A percentile compares a stretch with the other conserved stretches of the same genome.
These are phyloP conservation scores for Microchirus variegatus DNA, from an alignment of 2,797 vertebrate species.

Conservation along the genomic window DNA sequence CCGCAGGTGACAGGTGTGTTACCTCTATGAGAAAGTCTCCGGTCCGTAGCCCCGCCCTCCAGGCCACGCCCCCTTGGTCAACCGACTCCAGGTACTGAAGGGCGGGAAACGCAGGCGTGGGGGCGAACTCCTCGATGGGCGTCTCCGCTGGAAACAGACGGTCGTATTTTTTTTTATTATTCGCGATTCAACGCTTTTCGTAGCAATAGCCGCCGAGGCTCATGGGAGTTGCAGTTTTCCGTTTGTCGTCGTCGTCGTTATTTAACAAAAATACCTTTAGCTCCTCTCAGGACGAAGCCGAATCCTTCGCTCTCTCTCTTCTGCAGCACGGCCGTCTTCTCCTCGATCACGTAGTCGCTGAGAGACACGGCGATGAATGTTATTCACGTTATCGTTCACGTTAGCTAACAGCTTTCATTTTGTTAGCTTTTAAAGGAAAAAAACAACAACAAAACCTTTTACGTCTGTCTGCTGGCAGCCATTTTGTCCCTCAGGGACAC, in stretches of 20 bases:
- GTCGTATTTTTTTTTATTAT: no score
- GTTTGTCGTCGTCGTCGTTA: no score
- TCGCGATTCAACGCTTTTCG: neutral
- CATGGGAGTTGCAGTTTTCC: neutral
- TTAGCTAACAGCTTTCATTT: no score
- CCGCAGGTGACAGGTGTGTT: neutral
- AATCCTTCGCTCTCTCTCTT: constrained; percentile 95
- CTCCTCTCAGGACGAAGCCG: constrained; percentile 93
- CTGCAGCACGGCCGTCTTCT: constrained; percentile 92
- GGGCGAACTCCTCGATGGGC: constrained; percentile 97
- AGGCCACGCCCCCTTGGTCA: constrained; percentile 96
- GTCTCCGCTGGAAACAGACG: constrained; percentile 87
- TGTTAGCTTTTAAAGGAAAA: no score
- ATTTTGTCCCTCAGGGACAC: no score
- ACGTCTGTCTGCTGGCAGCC: no score
- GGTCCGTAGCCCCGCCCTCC: constrained; percentile 91
- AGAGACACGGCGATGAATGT: neutral
- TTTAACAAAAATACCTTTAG: no score
- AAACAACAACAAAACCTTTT: no score
- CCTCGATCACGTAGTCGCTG: constrained; percentile 95
- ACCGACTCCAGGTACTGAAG: constrained; percentile 98
- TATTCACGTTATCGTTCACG: no score
- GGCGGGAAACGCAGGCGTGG: constrained; percentile 95
- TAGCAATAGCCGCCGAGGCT: neutral
- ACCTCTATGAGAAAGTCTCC: constrained; percentile 87